Conservation (phyloP, 2,888 invertebrate species). For the Plebejus anna region DNA sequence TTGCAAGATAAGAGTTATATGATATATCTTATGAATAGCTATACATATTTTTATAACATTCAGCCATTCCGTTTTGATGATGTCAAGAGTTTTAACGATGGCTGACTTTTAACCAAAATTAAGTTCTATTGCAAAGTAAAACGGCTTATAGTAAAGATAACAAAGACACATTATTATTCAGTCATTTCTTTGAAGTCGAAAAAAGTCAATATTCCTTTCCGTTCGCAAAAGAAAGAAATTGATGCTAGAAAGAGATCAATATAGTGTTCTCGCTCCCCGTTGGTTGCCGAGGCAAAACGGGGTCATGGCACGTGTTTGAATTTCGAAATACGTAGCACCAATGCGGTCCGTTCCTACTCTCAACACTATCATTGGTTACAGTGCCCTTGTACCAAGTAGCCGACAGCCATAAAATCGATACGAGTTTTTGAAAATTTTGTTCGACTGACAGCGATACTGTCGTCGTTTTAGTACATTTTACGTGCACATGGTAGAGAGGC, state of each 20-base stretch:
- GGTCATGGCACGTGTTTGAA: conserved; percentile 78
- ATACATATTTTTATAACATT: conserved; percentile 15
- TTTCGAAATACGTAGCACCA: conserved; percentile 74
- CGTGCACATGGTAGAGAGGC: conserved; percentile 52
- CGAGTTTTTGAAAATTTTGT: conserved; percentile 40
- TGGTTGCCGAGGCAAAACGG: conserved; percentile 52
- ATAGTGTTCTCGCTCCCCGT: conserved; percentile 47
- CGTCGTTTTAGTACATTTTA: conserved; percentile 44
- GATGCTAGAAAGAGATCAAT: conserved; percentile 54
- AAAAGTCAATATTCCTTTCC: conserved; percentile 47
- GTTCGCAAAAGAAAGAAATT: conserved; percentile 45
- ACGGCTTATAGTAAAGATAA: conserved; percentile 44
- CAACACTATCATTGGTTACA: conserved; percentile 65
- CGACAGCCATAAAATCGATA: conserved; percentile 59
- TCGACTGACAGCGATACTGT: conserved; percentile 42
- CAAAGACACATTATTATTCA: conserved; percentile 56
- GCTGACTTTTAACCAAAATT: conserved; percentile 34
- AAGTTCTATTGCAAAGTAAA: conserved; percentile 42
- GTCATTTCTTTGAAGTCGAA: conserved; percentile 43
- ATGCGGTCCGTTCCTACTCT: conserved; percentile 64
- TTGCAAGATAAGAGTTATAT: conserved; percentile 12
- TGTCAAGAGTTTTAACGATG: conserved; percentile 43
- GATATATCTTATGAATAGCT: not conserved
- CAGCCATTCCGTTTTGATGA: conserved; percentile 38
- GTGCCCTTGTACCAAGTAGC: conserved; percentile 54